These are phyloP conservation scores for Mastigias papua DNA, from an alignment of 30 jellyfish, hydroid and myxozoan species.

Conservation along the genomic window DNA sequence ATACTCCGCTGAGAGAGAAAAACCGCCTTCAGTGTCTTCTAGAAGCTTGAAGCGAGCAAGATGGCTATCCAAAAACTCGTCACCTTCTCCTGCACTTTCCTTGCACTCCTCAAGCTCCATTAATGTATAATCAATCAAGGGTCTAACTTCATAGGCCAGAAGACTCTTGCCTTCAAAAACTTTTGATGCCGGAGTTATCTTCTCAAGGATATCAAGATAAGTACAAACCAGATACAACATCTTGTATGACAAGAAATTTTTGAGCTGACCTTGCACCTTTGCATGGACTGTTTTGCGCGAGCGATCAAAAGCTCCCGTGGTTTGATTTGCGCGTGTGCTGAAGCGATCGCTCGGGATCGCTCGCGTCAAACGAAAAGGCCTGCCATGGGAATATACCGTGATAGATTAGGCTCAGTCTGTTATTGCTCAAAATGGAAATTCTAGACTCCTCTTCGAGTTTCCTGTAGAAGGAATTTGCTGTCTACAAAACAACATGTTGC, in stretches of 20 bases:
- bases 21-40: background rate
- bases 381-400: too few relatives aligned
- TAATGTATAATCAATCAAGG: slow-evolving; percentile 28
- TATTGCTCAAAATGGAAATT: too few relatives aligned
- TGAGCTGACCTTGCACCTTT: too few relatives aligned
- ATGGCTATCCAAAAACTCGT: slow-evolving; percentile 29
- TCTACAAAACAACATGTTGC: too few relatives aligned
- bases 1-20: slow-evolving; percentile 12
- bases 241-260: slow-evolving; percentile 26
- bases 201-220: slow-evolving; percentile 46
- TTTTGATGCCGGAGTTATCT: slow-evolving; percentile 29
- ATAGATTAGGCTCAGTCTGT: too few relatives aligned
- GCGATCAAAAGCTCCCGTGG: too few relatives aligned
- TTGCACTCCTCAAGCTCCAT: slow-evolving; percentile 44
- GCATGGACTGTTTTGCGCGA: too few relatives aligned
- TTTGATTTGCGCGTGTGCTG: too few relatives aligned
- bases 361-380: too few relatives aligned
- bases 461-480: too few relatives aligned
- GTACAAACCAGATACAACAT: slow-evolving; percentile 39
- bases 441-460: too few relatives aligned
- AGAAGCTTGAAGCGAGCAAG: slow-evolving; percentile 4
- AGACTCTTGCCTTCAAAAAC: slow-evolving; percentile 72
- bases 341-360: too few relatives aligned
- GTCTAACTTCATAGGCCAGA: slow-evolving; percentile 53
- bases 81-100: slow-evolving; percentile 35